phyloP scores from a whole-genome alignment of 1,140 invertebrate species.

The Hydropsyche tenuis region DNA sequence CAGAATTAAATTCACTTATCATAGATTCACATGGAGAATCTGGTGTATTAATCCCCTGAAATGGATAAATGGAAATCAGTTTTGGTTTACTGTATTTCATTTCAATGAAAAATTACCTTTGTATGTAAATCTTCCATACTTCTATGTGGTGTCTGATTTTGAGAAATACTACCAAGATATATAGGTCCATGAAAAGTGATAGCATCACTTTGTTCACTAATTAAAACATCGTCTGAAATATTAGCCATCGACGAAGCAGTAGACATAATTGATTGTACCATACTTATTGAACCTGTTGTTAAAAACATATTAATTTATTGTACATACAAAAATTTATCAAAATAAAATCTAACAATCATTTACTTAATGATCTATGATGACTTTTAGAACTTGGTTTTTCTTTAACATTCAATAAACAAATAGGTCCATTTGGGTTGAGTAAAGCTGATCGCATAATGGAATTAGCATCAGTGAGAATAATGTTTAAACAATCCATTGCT shows the following conservation, averaged over 20 bases:
- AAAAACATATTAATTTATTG: conserved; percentile 53
- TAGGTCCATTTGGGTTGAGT: conserved; percentile 52
- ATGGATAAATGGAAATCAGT: no score
- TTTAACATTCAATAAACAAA: conserved; percentile 62
- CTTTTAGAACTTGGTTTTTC: conserved; percentile 55
- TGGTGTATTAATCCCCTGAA: conserved; percentile 54
- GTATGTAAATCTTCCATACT: conserved; percentile 59
- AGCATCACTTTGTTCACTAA: conserved; percentile 53
- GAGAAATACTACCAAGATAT: conserved; percentile 55
- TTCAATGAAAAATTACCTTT: conserved; percentile 52
- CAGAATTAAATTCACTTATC: conserved; percentile 52
- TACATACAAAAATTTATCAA: conserved; percentile 9
- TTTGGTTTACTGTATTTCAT: no score
- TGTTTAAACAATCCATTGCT: conserved; percentile 79
- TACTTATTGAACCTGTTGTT: conserved; percentile 56
- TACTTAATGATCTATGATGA: conserved; percentile 62
- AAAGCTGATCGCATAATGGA: conserved; percentile 68
- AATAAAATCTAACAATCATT: conserved; percentile 49
- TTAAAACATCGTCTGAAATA: conserved; percentile 50
- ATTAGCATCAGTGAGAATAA: conserved; percentile 72
- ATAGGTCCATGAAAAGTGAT: conserved; percentile 56
- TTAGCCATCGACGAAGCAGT: conserved; percentile 51
- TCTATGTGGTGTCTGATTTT: conserved; percentile 54
- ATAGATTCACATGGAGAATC: conserved; percentile 56
- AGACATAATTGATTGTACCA: conserved; percentile 53